These are phyloP conservation scores for Auanema freiburgensis DNA, from an alignment of 2,888 invertebrate species.

Conservation along the genomic window DNA sequence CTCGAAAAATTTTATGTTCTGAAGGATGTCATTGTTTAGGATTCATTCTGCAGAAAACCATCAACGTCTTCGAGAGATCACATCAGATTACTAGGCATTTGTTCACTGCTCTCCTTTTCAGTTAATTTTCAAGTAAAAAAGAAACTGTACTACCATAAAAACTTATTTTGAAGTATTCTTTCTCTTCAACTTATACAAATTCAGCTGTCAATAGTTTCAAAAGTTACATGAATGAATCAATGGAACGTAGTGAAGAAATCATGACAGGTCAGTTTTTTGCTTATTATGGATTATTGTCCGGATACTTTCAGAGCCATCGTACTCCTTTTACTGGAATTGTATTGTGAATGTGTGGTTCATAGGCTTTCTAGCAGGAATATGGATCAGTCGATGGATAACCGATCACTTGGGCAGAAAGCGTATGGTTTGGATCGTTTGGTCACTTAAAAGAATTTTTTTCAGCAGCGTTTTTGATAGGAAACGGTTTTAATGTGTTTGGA, in stretches of 20 bases:
- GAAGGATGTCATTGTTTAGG: too few species aligned
- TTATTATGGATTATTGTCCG: background rate
- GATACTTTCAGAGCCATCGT: conserved; percentile 4
- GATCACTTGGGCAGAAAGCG: conserved; percentile 21
- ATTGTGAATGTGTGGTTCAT: conserved; percentile 22
- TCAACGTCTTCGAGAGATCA: too few species aligned
- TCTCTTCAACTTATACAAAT: conserved; percentile 21
- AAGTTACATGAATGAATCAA: conserved; percentile 18
- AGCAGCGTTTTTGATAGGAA: conserved; percentile 20
- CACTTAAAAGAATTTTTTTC: too few species aligned
- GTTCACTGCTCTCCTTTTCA: conserved; percentile 16
- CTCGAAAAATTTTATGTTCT: too few species aligned
- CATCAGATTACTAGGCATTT: conserved; percentile 16
- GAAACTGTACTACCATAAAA: too few species aligned
- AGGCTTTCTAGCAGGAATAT: conserved; percentile 20
- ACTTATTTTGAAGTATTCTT: conserved; percentile 14
- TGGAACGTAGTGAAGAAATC: conserved; percentile 3
- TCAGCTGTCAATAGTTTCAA: conserved; percentile 20
- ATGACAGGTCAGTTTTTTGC: conserved; percentile 6
- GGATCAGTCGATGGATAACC: conserved; percentile 19
- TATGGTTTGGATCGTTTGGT: background rate
- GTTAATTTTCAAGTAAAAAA: conserved; percentile 19
- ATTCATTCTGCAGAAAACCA: too few species aligned
- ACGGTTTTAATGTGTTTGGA: conserved; percentile 20
- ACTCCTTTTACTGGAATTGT: conserved; percentile 16